These are phyloP conservation scores for Myotis davidii DNA, from an alignment of 2,113 vertebrate genomes.

Conservation along the genomic window DNA sequence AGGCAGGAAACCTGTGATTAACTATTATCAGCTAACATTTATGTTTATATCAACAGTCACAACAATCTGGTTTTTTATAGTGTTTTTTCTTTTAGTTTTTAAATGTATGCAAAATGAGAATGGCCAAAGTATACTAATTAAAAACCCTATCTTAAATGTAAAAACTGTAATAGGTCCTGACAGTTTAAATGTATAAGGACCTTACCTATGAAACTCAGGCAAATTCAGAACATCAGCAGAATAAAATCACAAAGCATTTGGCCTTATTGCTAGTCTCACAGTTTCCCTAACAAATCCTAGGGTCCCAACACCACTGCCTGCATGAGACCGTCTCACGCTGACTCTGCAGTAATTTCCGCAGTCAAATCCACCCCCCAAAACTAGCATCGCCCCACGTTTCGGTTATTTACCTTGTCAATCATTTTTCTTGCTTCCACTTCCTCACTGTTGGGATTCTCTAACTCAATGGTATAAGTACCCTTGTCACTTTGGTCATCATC, in stretches of 20 bases:
- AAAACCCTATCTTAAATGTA: slow-evolving; percentile 32
- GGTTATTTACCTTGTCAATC: slow-evolving; percentile 95
- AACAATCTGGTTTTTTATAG: not conserved
- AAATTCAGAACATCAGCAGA: slow-evolving; percentile 38
- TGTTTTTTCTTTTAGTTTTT: not conserved
- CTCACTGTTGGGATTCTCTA: slow-evolving; percentile 95
- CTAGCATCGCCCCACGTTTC: slow-evolving; percentile 26
- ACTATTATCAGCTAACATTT: not conserved
- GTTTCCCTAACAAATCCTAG: not conserved
- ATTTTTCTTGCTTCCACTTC: slow-evolving; percentile 96
- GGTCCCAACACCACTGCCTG: not conserved
- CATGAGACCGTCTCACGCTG: not conserved
- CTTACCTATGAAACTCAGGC: slow-evolving; percentile 12
- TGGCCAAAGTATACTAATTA: slow-evolving; percentile 6
- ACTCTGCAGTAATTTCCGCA: slow-evolving; percentile 35
- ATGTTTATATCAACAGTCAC: not conserved
- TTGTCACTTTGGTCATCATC: slow-evolving; percentile 97
- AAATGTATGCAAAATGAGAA: slow-evolving; percentile 41
- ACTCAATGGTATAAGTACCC: slow-evolving; percentile 96
- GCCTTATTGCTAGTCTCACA: not conserved
- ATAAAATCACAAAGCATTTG: slow-evolving; percentile 44
- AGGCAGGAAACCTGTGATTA: slow-evolving; percentile 23
- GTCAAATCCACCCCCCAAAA: slow-evolving; percentile 40
- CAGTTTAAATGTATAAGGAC: not conserved
- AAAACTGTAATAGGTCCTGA: not conserved